Base-by-base conservation (phyloP, 1,140 invertebrate genomes). In the Drepana arcuata region DNA sequence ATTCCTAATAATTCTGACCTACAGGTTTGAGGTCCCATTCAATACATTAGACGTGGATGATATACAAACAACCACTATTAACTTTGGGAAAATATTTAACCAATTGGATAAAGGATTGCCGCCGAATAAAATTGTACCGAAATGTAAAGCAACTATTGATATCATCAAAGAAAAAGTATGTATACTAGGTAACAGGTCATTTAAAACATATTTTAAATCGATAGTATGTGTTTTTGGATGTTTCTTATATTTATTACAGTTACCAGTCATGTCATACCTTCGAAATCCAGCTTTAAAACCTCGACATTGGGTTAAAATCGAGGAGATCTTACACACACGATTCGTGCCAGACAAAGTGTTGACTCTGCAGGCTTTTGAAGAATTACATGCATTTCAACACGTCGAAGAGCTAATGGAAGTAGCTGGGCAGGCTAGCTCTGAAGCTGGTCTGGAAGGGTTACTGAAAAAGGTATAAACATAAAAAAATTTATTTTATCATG, bases 231-330 rank as follows among this genome's bases (percentile, higher is more conserved):
- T n/a, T n/a, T n/a, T n/a, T n/a, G n/a, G n/a, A n/a, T n/a, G n/a
- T n/a, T n/a, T n/a, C n/a, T n/a, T n/a, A n/a, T n/a, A n/a, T n/a
- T 16, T 4, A 23, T 36, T 53, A 33, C 60, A 92, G 88, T 66
- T 95, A 26, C 90, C 92, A 2, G 85, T 92, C 12, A 89, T 95
- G 35, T 85, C 87, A 5, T 91, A 90, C 35, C 66, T 95, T 10
- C 87, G 91, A 31, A 95, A 94, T 74, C 91, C 91, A 6, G 87
- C 88, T 10, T 63, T 95, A 16, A 87, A 89, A 41, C 81, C 86
- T 16, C 88, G 95, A 1, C 94, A 96, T 67, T 96, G 94, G 94
- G 81, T 90, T 1, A 88, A 89, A 57, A 91, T 97, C 10, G 93
- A 95, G 37, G 85, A 88, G 2, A 74, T 94, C 12, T 69, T 96